These are phyloP conservation scores for Macrosiphum euphorbiae DNA, from an alignment of 2,888 invertebrate species.

Conservation along the genomic window DNA sequence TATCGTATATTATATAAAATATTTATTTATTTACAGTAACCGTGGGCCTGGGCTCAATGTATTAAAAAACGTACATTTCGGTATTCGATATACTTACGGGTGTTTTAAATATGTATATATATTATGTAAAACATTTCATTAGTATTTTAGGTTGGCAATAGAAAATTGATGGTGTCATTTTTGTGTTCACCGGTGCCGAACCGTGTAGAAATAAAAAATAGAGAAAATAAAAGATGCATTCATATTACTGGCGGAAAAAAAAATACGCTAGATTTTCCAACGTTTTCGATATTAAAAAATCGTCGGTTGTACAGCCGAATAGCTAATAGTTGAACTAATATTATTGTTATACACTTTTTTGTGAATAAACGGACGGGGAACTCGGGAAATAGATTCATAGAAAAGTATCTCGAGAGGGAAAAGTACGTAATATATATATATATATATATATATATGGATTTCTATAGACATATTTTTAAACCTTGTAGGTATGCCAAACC, in stretches of 20 bases:
- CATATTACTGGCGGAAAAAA: background rate
- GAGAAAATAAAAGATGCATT: conserved; percentile 17
- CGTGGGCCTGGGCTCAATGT: background rate
- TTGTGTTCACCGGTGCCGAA: conserved; percentile 34
- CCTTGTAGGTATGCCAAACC: background rate
- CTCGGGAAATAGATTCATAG: background rate
- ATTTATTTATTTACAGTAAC: background rate
- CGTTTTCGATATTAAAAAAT: background rate
- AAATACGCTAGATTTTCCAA: background rate
- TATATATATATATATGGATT: background rate
- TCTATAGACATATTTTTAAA: background rate
- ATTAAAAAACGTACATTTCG: background rate
- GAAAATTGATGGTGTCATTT: conserved; percentile 29
- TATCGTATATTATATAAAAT: background rate
- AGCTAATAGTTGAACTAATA: conserved; percentile 6
- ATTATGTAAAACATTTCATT: background rate
- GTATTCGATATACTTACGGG: background rate
- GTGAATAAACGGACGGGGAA: background rate
- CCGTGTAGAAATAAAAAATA: conserved; percentile 4
- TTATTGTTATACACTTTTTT: background rate
- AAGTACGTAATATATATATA: conserved; percentile 10
- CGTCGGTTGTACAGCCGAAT: background rate
- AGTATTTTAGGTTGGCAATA: conserved; percentile 33
- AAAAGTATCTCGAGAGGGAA: background rate
- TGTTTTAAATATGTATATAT: background rate